Evolutionary conservation across 2,888 invertebrate genomes (phyloP), one percentile per base, ranked within the genome.

Genomic region (Dasysyrphus tricinctus): DNA sequence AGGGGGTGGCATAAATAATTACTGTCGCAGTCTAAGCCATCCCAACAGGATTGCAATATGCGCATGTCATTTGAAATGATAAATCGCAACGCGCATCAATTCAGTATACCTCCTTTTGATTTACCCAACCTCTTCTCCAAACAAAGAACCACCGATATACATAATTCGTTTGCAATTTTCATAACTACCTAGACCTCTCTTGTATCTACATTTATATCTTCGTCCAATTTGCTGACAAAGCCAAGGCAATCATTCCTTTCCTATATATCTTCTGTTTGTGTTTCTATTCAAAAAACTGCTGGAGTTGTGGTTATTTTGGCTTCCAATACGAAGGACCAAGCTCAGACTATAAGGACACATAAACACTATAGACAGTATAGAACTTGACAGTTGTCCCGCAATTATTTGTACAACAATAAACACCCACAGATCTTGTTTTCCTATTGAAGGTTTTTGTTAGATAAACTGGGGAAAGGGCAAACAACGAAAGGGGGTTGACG

Each of bases 351-450:
- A 37, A 59, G 19, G 59, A 39, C 56, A 34, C 11, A 59, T 42
- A 16, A n/a, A 54, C 47, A 32, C 29, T 16, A 54, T 12, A 54
- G 19, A 16, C n/a, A 9, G 61, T 39, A 83, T 54, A 56, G 42
- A 42, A 80, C 76, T 84, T 84, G 84, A 85, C 81, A 85, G 85
- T 81, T 85, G 69, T 85, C 77, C 77, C 81, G 81, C 85, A 85
- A 85, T 85, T 85, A 85, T 85, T 85, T 85, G 80, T 85, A 81
- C 81, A 85, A 85, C 85, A 85, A 85, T 81, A 85, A 85, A 85
- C 81, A 80, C 81, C 77, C 80, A 81, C 85, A 85, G 77, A 81
- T 85, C 73, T 77, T 80, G 73, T 80, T 76, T 72, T 76, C 29
- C 54, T 59, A 34, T 77, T 80, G 57, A 67, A 67, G 29, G 57